Conservation (phyloP, 2,888 invertebrate species). For the Horisme vitalbata region DNA sequence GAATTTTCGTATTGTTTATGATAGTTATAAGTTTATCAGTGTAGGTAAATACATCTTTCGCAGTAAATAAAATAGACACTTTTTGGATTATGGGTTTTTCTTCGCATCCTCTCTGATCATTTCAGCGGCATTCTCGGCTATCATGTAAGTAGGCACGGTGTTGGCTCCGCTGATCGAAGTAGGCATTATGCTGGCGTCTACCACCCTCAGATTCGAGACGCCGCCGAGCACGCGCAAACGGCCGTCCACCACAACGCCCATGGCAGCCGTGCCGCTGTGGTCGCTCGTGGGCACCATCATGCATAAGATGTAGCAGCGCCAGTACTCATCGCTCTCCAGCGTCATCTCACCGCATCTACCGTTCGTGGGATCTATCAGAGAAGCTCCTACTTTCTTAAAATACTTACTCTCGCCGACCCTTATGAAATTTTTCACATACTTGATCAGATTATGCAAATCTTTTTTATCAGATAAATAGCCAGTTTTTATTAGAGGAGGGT, state of each 20-base stretch:
- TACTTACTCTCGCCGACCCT: constrained; percentile 5
- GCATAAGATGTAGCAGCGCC: constrained; percentile 16
- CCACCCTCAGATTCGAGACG: constrained; percentile 52
- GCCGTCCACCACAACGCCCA: constrained; percentile 44
- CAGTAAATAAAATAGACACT: too few species aligned
- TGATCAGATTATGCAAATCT: constrained; percentile 12
- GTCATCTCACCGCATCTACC: neutral
- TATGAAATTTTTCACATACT: constrained; percentile 6
- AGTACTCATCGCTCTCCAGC: constrained; percentile 11
- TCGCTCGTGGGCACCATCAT: constrained; percentile 27
- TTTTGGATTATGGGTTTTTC: too few species aligned
- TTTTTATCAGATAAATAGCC: constrained; percentile 8
- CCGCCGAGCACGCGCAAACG: constrained; percentile 67
- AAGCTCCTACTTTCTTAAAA: constrained; percentile 1
- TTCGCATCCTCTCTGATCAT: constrained; percentile 81
- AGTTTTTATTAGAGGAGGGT: constrained; percentile 47
- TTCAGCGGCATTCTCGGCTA: constrained; percentile 83
- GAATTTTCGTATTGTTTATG: too few species aligned
- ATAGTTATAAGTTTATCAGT: too few species aligned
- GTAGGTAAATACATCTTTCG: too few species aligned
- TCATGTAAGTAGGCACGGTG: constrained; percentile 83
- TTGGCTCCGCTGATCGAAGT: constrained; percentile 81
- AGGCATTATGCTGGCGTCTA: constrained; percentile 82
- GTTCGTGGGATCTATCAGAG: neutral
- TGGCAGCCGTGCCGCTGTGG: constrained; percentile 42